Percentiles rank a stretch among this genome's conserved stretches.
Conservation (phyloP, 2,888 invertebrate genomes). For the Pheosia gnoma region DNA sequence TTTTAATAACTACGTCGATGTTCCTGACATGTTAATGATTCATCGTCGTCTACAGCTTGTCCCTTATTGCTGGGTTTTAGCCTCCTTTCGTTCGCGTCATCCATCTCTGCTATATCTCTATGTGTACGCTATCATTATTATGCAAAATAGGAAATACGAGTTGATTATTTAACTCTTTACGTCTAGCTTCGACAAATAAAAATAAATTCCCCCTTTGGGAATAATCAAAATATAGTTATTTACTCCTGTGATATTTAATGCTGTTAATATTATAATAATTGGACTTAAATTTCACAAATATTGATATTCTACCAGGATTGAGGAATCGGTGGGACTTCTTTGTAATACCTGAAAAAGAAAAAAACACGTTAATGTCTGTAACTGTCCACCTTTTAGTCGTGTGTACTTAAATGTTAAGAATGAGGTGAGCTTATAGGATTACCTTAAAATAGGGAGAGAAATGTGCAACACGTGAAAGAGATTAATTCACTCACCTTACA, state of each 20-base stretch:
- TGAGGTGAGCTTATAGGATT: neutral
- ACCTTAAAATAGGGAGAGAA: neutral
- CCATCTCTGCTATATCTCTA: too few species aligned
- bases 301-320: slow-evolving; percentile 55
- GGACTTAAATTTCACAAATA: neutral
- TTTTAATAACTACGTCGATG: slow-evolving; percentile 9
- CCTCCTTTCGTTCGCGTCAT: too few species aligned
- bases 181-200: too few species aligned
- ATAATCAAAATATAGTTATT: slow-evolving; percentile 4
- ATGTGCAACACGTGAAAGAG: slow-evolving; percentile 2
- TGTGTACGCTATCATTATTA: too few species aligned
- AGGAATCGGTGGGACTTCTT: slow-evolving; percentile 77
- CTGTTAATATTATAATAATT: slow-evolving; percentile 1
- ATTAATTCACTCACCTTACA: slow-evolving; percentile 58
- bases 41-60: too few species aligned
- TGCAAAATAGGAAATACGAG: too few species aligned
- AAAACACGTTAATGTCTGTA: neutral
- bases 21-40: neutral
- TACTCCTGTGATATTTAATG: slow-evolving; percentile 9
- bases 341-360: slow-evolving; percentile 67
- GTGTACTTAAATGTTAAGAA: neutral
- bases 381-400: neutral
- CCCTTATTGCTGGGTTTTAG: too few species aligned
- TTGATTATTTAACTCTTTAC: too few species aligned
- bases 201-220: neutral